Conservation (phyloP, 1,140 invertebrate species). For the Yoshiicerus persimilis region DNA sequence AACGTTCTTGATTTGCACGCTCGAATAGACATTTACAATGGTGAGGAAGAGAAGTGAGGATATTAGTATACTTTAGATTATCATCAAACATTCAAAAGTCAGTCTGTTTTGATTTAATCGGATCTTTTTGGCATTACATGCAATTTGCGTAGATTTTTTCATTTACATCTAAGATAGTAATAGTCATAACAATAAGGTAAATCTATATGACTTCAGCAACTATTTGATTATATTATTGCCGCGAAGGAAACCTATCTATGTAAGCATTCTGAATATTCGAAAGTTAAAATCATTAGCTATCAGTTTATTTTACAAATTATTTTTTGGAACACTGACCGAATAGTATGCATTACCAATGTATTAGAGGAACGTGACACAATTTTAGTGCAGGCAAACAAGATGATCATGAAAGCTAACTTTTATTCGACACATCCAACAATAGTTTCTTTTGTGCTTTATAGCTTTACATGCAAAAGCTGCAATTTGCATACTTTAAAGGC, state of each 20-base stretch:
- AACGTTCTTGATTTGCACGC: not conserved
- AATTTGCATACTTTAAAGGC: not conserved
- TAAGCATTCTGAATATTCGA: not conserved
- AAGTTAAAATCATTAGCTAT: not conserved
- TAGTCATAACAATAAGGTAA: not conserved
- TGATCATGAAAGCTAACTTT: not conserved
- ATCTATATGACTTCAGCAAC: not conserved
- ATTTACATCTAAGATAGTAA: not conserved
- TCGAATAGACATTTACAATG: conserved; percentile 11
- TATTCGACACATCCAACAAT: not conserved
- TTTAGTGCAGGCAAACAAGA: not conserved
- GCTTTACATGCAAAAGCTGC: not conserved
- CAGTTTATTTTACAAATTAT: not conserved
- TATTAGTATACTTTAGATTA: not conserved
- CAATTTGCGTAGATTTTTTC: not conserved
- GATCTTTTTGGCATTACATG: not conserved
- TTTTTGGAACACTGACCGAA: not conserved
- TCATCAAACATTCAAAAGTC: not conserved
- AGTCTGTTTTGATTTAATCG: not conserved
- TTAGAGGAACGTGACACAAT: not conserved
- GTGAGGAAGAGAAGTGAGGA: not conserved
- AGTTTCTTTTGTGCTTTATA: not conserved
- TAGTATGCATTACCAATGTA: not conserved
- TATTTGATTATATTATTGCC: not conserved
- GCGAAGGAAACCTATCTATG: not conserved